These are phyloP conservation scores for Neopipo cinnamomea DNA, from an alignment of 2,113 vertebrate genomes.

Conservation along the genomic window DNA sequence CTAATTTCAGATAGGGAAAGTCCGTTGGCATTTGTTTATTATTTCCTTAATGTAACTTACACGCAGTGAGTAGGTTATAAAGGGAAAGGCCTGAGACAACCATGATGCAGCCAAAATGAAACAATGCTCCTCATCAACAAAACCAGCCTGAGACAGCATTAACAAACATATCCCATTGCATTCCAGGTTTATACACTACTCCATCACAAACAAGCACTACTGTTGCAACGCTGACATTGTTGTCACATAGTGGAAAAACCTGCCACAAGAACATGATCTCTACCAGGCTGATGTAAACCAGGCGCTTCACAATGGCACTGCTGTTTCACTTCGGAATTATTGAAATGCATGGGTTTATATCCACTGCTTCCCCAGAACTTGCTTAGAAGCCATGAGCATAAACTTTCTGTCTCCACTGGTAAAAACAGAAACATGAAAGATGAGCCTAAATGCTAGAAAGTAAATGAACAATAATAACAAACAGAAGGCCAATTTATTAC, in stretches of 20 bases:
- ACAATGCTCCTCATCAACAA: background rate
- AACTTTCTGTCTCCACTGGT: background rate
- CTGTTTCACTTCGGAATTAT: background rate
- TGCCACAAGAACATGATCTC: background rate
- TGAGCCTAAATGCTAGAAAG: background rate
- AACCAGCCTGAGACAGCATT: background rate
- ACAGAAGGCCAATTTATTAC: background rate
- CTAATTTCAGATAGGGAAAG: slow-evolving; percentile 46
- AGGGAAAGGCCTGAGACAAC: background rate
- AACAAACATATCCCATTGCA: background rate
- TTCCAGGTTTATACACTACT: background rate
- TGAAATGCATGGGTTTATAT: background rate
- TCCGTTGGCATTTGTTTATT: slow-evolving; percentile 11
- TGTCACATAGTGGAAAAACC: background rate
- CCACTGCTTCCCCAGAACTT: background rate
- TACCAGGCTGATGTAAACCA: background rate
- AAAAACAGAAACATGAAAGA: background rate
- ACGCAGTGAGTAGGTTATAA: background rate
- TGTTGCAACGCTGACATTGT: background rate
- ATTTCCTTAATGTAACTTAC: slow-evolving; percentile 11
- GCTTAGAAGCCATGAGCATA: background rate
- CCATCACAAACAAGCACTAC: background rate
- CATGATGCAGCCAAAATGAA: background rate
- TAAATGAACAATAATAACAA: background rate
- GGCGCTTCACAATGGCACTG: background rate